Evolutionary conservation across 2,888 invertebrate genomes (phyloP).

Genomic region (Meteorus colon): DNA sequence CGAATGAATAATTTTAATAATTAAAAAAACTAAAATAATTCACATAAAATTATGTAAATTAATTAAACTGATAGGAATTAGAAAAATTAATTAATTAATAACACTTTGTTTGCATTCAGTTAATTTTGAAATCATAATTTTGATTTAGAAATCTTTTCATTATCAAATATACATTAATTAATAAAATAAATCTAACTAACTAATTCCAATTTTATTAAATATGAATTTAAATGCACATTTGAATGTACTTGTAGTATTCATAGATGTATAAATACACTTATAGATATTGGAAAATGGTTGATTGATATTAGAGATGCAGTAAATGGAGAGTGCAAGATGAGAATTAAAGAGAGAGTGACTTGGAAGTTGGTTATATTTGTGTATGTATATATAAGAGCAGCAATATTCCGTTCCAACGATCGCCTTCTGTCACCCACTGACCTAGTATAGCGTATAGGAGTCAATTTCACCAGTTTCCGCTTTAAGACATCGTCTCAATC

Average conservation of each 20-base stretch:
- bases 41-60: no score
- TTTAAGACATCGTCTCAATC: conserved; percentile 10
- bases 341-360: conserved; percentile 21
- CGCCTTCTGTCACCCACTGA: conserved; percentile 63
- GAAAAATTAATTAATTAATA: no score
- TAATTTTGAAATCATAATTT: no score
- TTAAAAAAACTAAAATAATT: no score
- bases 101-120: no score
- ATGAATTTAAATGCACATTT: not conserved
- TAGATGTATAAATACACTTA: not conserved
- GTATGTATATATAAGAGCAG: conserved; percentile 7
- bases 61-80: no score
- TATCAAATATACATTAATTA: no score
- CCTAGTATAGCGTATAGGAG: conserved; percentile 57
- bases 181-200: not conserved
- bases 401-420: conserved; percentile 18
- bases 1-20: no score
- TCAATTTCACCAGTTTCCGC: conserved; percentile 61
- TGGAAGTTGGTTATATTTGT: not conserved
- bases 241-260: no score
- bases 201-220: not conserved
- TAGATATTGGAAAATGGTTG: not conserved
- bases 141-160: no score
- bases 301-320: conserved; percentile 17
- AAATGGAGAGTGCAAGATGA: conserved; percentile 7